Conservation (phyloP, 2,888 invertebrate species). For the Hirtodrosophila duncani region DNA sequence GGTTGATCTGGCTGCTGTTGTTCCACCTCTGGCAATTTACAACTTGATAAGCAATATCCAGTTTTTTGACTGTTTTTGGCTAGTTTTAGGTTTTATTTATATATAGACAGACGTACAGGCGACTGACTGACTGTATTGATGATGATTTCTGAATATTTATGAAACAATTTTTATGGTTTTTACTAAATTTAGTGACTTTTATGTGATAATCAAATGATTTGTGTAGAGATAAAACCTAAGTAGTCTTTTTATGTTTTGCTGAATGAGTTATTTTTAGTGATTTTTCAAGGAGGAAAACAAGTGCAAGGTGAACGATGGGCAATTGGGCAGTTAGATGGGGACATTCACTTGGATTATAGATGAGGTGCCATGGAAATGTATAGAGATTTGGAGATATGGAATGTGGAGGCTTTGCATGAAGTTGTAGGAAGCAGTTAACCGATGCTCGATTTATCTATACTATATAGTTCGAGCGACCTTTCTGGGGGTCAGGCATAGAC, state of each 20-base stretch:
- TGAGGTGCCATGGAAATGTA: too few relatives aligned
- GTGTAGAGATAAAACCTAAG: constrained; percentile 26
- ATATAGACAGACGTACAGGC: background rate
- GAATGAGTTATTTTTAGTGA: background rate
- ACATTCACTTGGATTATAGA: too few relatives aligned
- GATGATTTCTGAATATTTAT: constrained; percentile 61
- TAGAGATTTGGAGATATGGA: too few relatives aligned
- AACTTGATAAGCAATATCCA: constrained; percentile 40
- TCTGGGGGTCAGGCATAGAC: too few relatives aligned
- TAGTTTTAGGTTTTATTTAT: constrained; percentile 11
- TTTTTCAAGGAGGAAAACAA: constrained; percentile 1
- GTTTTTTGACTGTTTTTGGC: constrained; percentile 37
- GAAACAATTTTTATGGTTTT: constrained; percentile 52
- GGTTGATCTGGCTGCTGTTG: constrained; percentile 25
- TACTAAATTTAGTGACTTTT: constrained; percentile 30
- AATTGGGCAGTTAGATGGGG: too few relatives aligned
- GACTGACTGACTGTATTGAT: constrained; percentile 3
- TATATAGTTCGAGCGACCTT: too few relatives aligned
- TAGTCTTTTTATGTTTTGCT: constrained; percentile 2
- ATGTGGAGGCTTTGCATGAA: too few relatives aligned
- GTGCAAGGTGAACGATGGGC: background rate
- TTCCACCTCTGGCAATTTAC: constrained; percentile 39
- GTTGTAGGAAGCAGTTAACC: too few relatives aligned
- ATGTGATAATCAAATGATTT: constrained; percentile 52
- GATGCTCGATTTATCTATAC: too few relatives aligned